Evolutionary conservation across 2,113 vertebrate genomes (phyloP).

Genomic region (Glareola pratincola): DNA sequence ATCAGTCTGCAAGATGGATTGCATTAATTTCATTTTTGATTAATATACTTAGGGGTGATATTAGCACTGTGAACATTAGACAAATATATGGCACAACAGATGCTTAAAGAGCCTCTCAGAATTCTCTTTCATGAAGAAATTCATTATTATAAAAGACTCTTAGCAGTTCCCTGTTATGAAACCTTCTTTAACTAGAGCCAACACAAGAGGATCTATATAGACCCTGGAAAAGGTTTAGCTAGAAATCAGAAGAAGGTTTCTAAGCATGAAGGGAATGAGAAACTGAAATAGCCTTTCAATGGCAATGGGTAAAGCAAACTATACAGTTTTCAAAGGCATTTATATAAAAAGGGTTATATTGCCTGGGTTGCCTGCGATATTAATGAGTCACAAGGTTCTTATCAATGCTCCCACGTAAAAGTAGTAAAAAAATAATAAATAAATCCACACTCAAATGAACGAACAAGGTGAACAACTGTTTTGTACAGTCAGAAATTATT

Average conservation of each 20-base stretch:
- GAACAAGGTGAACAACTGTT: background rate
- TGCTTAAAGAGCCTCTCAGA: background rate
- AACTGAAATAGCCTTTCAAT: background rate
- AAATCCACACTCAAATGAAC: background rate
- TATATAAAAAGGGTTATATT: background rate
- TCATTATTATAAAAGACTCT: background rate
- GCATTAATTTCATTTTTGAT: background rate
- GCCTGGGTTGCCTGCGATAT: background rate
- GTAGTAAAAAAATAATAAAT: background rate
- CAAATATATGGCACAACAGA: background rate
- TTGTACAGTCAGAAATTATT: background rate
- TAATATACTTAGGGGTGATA: background rate
- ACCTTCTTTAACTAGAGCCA: background rate
- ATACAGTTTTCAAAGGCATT: background rate
- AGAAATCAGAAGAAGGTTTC: background rate
- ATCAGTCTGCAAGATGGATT: background rate
- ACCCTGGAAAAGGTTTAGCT: background rate
- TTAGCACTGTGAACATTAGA: background rate
- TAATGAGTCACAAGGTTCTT: background rate
- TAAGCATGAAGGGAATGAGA: background rate
- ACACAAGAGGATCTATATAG: background rate
- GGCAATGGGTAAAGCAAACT: background rate
- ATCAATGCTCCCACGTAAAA: background rate
- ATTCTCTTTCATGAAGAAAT: background rate
- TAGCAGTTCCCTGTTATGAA: background rate